These are phyloP conservation scores for Knipowitschia caucasica DNA, from an alignment of 2,797 vertebrate species.

Conservation along the genomic window DNA sequence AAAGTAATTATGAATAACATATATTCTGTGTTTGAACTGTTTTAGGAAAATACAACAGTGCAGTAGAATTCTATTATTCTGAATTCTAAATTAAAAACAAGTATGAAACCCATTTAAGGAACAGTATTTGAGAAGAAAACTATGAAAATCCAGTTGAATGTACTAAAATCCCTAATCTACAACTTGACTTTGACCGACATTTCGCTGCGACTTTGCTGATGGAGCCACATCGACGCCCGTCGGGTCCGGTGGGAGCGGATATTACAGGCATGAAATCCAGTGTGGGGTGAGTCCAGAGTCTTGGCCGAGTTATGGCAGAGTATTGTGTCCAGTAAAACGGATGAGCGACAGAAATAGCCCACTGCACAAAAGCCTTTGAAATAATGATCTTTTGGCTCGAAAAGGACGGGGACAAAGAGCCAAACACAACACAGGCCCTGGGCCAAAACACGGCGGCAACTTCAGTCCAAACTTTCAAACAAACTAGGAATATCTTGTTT, in stretches of 20 bases:
- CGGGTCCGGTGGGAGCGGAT: constrained; percentile 25
- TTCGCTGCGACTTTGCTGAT: constrained; percentile 31
- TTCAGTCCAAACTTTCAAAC: neutral
- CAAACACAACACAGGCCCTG: constrained; percentile 8
- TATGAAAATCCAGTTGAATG: neutral
- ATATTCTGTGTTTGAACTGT: too few relatives aligned
- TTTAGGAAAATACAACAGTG: too few relatives aligned
- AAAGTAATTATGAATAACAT: too few relatives aligned
- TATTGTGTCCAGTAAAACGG: constrained; percentile 31
- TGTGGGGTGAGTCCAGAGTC: constrained; percentile 20
- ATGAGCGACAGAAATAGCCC: constrained; percentile 38
- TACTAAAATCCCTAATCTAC: neutral
- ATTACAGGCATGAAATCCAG: constrained; percentile 27
- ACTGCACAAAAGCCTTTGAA: constrained; percentile 41
- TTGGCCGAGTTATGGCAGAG: constrained; percentile 22
- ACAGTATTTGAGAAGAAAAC: neutral
- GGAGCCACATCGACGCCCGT: constrained; percentile 24
- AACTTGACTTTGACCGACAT: constrained; percentile 18
- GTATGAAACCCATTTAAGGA: neutral
- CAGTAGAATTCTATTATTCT: too few relatives aligned
- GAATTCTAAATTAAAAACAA: neutral
- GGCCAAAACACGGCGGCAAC: constrained; percentile 8
- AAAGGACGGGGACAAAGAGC: constrained; percentile 5
- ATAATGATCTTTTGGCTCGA: constrained; percentile 32
- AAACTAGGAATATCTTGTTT: neutral